These are phyloP conservation scores for Synaphobranchus kaupii DNA, from an alignment of 2,797 vertebrate species.

Conservation along the genomic window DNA sequence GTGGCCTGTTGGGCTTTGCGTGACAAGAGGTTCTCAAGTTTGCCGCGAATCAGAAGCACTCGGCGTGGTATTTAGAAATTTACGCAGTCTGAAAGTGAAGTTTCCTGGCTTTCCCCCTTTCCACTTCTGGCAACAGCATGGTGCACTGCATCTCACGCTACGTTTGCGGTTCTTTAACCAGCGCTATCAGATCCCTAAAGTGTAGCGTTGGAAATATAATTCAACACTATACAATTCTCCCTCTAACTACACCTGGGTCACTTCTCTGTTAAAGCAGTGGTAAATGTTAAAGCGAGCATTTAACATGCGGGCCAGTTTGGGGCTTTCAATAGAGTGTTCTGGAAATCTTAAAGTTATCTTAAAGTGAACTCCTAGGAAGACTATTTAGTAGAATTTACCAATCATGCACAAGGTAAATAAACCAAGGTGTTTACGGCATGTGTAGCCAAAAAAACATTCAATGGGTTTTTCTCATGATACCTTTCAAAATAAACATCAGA, in stretches of 20 bases:
- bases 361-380: neutral
- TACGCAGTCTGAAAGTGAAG: neutral
- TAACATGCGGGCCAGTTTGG: neutral
- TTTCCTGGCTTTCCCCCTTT: neutral
- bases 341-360: neutral
- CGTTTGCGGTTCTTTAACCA: neutral
- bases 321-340: neutral
- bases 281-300: neutral
- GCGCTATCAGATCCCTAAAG: neutral
- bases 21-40: neutral
- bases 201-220: too few species aligned
- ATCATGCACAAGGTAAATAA: neutral
- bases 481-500: neutral
- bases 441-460: neutral
- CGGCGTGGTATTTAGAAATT: neutral
- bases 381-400: neutral
- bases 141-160: neutral
- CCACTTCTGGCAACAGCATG: neutral
- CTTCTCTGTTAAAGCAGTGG: neutral
- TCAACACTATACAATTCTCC: too few species aligned
- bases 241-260: neutral
- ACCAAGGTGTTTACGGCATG: neutral
- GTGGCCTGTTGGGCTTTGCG: neutral
- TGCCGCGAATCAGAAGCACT: neutral
- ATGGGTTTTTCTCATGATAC: neutral